Evolutionary conservation across 2,113 vertebrate species (phyloP), one percentile per base, ranked within the genome.

Genomic region (Mormoops blainvillei): DNA sequence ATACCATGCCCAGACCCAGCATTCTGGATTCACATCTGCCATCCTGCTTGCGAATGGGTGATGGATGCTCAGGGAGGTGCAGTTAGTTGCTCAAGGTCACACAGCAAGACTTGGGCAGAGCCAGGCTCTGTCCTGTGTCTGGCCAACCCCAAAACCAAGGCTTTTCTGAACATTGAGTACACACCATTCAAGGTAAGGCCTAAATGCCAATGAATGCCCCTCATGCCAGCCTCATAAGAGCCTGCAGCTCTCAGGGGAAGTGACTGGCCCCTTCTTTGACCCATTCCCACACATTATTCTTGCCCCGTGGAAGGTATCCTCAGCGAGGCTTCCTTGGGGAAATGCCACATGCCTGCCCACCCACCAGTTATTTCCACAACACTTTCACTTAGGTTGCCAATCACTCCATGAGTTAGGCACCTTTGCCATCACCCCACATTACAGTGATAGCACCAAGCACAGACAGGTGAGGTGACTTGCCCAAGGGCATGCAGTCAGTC

Each of bases 1-100:
- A 68, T 11, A 8, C 89, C 6, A 0, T 3, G 36, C 65, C 38
- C 18, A 14, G 56, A 54, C 41, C 70, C 18, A 3, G 50, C 19
- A 0, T 31, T 54, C 67, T 26, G 36, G 38, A 38, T 24, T 43
- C 63, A 58, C 43, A 38, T 9, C 10, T 1, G 0, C 31, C 26
- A 0, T 54, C 85, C 81, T 31, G 2, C 41, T 48, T n/a, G 12
- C 38, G 41, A n/a, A 3, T 19, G 77, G 43, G n/a, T 70, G 28
- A 68, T 0, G 7, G 89, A 81, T 76, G 80, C 68, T 19, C 4
- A 50, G 31, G 4, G 70, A 31, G 14, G 22, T 11, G 36, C 18
- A 58, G 56, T 70, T n/a, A 50, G 33, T 26, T 16, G 77, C 48
- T 83, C 31, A 16, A 43, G 20, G n/a, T 80, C 83, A 87, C 67